A percentile compares a stretch with the other conserved stretches of the same genome.
phyloP scores from a whole-genome alignment of 2,113 vertebrate species.

The Pundamilia nyererei region DNA sequence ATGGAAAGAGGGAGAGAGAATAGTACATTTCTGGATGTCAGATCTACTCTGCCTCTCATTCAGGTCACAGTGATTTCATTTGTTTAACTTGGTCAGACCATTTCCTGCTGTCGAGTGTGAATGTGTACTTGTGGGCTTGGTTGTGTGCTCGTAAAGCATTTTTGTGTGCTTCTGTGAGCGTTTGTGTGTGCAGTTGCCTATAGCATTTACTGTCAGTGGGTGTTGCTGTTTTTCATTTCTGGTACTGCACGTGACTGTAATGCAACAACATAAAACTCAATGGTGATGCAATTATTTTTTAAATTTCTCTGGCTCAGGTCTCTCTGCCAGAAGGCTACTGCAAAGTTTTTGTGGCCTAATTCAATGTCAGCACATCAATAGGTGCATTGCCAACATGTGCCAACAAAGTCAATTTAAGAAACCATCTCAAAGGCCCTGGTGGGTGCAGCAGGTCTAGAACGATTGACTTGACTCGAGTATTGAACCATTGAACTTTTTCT shows the following conservation, averaged over 20 bases:
- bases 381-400: conserved; percentile 10
- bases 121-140: neutral
- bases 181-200: neutral
- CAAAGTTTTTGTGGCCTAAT: neutral
- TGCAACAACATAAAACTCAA: neutral
- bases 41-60: conserved; percentile 1
- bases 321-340: neutral
- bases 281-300: conserved; percentile 7
- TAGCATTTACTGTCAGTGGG: neutral
- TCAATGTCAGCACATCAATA: conserved; percentile 15
- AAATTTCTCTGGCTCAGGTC: neutral
- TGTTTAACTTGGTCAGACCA: conserved; percentile 29
- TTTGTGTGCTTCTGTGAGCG: neutral
- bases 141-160: neutral
- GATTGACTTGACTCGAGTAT: conserved; percentile 26
- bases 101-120: neutral
- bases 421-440: neutral
- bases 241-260: neutral
- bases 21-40: conserved; percentile 1
- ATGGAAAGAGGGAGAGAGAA: conserved; percentile 12
- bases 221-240: neutral
- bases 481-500: conserved; percentile 30
- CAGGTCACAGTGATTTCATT: conserved; percentile 32
- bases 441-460: neutral
- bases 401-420: conserved; percentile 17